Conservation (phyloP, 1,140 invertebrate species). For the Drepana arcuata region DNA sequence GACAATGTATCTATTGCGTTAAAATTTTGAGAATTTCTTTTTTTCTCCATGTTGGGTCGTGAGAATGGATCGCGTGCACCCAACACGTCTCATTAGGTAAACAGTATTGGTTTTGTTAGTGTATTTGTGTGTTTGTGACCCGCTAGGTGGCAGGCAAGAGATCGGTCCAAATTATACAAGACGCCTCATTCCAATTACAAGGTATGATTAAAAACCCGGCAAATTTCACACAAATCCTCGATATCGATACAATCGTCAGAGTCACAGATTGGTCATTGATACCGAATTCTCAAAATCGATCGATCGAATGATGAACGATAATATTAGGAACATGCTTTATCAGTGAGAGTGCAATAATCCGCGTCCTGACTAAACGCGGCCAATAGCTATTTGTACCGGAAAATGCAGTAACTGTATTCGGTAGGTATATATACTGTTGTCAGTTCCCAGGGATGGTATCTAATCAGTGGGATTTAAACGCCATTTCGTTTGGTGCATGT, state of each 20-base stretch:
- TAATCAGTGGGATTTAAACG: conserved; percentile 55
- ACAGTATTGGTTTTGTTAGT: conserved; percentile 41
- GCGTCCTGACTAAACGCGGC: too few species aligned
- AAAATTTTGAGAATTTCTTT: conserved; percentile 47
- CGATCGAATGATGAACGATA: too few species aligned
- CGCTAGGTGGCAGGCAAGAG: too few species aligned
- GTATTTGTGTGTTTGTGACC: conserved; percentile 29
- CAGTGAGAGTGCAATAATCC: too few species aligned
- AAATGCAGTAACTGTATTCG: conserved; percentile 18
- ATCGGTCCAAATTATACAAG: too few species aligned
- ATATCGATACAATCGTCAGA: too few species aligned
- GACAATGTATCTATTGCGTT: conserved; percentile 55
- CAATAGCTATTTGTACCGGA: conserved; percentile 15
- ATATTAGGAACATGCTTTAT: too few species aligned
- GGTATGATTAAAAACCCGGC: too few species aligned
- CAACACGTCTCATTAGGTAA: conserved; percentile 56
- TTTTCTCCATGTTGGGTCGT: conserved; percentile 48
- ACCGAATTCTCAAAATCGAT: too few species aligned
- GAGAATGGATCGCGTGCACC: conserved; percentile 56
- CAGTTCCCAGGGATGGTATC: conserved; percentile 59
- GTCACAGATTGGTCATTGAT: too few species aligned
- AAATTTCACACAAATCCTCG: too few species aligned
- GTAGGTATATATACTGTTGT: conserved; percentile 40
- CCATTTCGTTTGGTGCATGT: conserved; percentile 43
- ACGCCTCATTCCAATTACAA: too few species aligned